Conservation (phyloP, 1,140 invertebrate genomes). For the Drosophila chauvacae region DNA sequence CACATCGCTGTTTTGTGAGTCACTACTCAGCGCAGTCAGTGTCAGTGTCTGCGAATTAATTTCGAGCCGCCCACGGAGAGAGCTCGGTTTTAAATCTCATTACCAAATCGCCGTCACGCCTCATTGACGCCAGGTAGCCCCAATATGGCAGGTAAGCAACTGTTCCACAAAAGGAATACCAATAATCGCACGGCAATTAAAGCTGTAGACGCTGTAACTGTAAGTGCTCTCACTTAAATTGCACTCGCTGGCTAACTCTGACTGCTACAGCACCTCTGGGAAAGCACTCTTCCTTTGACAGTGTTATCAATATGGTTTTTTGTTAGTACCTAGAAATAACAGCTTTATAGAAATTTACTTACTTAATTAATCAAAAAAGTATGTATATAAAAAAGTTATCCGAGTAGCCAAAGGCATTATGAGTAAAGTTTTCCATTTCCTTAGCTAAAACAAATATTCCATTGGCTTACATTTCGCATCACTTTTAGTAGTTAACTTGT, state of each 20-base stretch:
- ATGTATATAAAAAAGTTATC: too few relatives aligned
- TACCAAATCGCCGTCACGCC: slow-evolving; percentile 53
- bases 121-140: slow-evolving; percentile 46
- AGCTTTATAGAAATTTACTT: neutral
- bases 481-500: neutral
- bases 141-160: slow-evolving; percentile 37
- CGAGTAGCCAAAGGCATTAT: neutral
- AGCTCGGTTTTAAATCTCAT: slow-evolving; percentile 25
- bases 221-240: slow-evolving; percentile 12
- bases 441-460: neutral
- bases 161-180: slow-evolving; percentile 27
- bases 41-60: slow-evolving; percentile 40
- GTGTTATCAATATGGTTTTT: neutral
- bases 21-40: slow-evolving; percentile 8
- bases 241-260: slow-evolving; percentile 9
- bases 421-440: neutral
- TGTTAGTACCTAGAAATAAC: neutral
- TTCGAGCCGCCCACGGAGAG: slow-evolving; percentile 28
- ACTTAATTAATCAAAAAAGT: too few relatives aligned
- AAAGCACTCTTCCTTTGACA: slow-evolving; percentile 16
- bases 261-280: slow-evolving; percentile 26
- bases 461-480: neutral
- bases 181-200: slow-evolving; percentile 12
- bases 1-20: slow-evolving; percentile 31
- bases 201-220: slow-evolving; percentile 1